These are phyloP conservation scores for Trissolcus brochymenae DNA, from an alignment of 2,888 invertebrate genomes.

Conservation along the genomic window DNA sequence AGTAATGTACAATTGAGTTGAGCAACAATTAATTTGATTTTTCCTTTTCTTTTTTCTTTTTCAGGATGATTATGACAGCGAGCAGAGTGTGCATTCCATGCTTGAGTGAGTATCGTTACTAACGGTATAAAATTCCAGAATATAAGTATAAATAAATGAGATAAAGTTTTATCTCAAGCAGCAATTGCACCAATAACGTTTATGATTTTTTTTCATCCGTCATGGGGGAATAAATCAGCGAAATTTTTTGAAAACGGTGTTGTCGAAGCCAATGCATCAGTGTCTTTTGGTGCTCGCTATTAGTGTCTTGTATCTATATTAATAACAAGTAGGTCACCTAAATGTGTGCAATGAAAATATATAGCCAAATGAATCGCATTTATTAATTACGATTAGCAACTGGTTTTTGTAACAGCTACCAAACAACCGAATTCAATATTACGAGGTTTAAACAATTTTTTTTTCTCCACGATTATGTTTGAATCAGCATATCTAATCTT, in stretches of 20 bases:
- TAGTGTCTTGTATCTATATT: slow-evolving; percentile 61
- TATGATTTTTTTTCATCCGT: not conserved
- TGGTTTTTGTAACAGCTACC: too few species aligned
- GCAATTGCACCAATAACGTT: slow-evolving; percentile 20
- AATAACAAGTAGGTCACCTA: slow-evolving; percentile 63
- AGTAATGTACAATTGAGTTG: too few species aligned
- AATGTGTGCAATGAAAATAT: slow-evolving; percentile 55
- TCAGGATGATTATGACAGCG: slow-evolving; percentile 87
- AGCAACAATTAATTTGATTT: too few species aligned
- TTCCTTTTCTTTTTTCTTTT: not conserved
- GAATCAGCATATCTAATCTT: slow-evolving; percentile 3
- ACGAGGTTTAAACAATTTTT: not conserved
- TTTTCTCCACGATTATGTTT: not conserved
- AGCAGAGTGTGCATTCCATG: slow-evolving; percentile 85
- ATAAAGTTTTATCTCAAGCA: slow-evolving; percentile 41
- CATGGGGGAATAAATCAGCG: not conserved
- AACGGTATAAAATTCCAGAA: slow-evolving; percentile 41
- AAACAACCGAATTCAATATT: not conserved
- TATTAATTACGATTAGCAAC: slow-evolving; percentile 1
- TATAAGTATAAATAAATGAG: slow-evolving; percentile 41
- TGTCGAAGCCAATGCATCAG: slow-evolving; percentile 47
- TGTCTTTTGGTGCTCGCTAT: slow-evolving; percentile 54
- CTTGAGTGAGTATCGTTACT: slow-evolving; percentile 83
- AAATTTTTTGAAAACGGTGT: slow-evolving; percentile 33
- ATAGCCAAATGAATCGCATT: slow-evolving; percentile 43